A percentile compares a stretch with the other conserved stretches of the same genome.
phyloP scores from a whole-genome alignment of 64 coral and sea anemone genomes.

The Orbicella faveolata region DNA sequence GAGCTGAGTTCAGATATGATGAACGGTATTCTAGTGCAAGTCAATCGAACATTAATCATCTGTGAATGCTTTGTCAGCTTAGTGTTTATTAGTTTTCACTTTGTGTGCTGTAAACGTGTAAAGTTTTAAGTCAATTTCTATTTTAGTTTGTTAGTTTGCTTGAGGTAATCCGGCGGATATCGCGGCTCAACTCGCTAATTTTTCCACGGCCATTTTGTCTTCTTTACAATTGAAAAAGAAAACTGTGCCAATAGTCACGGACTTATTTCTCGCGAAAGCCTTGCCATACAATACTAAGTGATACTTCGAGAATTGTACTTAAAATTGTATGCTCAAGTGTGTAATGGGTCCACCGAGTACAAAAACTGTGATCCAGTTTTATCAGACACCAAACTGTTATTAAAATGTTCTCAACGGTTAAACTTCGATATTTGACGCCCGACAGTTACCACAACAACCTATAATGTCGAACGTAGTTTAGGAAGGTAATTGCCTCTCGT shows the following conservation, averaged over 20 bases:
- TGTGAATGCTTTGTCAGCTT: slow-evolving; percentile 54
- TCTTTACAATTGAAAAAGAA: not conserved
- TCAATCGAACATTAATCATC: slow-evolving; percentile 49
- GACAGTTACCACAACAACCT: slow-evolving; percentile 17
- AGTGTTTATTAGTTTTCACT: slow-evolving; percentile 55
- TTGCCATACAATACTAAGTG: not conserved
- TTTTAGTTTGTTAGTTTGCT: slow-evolving; percentile 38
- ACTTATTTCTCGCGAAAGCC: not conserved
- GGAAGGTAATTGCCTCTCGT: slow-evolving; percentile 31
- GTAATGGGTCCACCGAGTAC: not conserved
- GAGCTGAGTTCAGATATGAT: slow-evolving; percentile 13
- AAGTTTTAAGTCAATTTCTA: slow-evolving; percentile 42
- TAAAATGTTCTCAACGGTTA: not conserved
- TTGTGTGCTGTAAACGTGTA: slow-evolving; percentile 43
- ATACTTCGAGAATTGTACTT: slow-evolving; percentile 32
- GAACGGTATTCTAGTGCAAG: not conserved
- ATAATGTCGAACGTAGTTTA: not conserved
- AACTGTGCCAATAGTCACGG: not conserved
- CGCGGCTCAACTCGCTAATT: slow-evolving; percentile 20
- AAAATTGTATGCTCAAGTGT: slow-evolving; percentile 33
- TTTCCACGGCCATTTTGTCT: slow-evolving; percentile 29
- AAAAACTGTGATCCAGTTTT: not conserved
- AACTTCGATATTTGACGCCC: not conserved
- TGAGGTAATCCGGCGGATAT: slow-evolving; percentile 37
- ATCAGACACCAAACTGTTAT: not conserved